Conservation (phyloP, 2,797 vertebrate species). For the Betta splendens region DNA sequence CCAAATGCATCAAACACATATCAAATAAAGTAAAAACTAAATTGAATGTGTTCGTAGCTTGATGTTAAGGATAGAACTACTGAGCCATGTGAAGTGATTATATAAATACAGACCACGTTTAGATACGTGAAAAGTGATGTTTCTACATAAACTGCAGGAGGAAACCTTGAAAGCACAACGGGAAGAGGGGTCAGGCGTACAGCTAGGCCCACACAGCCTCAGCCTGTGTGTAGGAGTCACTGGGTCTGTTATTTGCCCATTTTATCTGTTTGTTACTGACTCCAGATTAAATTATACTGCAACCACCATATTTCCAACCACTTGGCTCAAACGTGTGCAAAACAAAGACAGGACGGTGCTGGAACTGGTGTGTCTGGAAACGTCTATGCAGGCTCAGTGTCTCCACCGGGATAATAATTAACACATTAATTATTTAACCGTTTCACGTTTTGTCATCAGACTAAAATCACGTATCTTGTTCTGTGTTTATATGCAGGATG, state of each 20-base stretch:
- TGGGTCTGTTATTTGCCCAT: constrained; percentile 49
- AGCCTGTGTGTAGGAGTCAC: constrained; percentile 15
- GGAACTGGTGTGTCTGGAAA: too few species aligned
- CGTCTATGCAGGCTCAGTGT: too few species aligned
- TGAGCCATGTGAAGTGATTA: too few species aligned
- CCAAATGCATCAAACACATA: too few species aligned
- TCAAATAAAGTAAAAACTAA: too few species aligned
- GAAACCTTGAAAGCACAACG: constrained; percentile 5
- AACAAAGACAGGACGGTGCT: background rate
- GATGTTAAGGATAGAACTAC: too few species aligned
- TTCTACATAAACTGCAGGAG: background rate
- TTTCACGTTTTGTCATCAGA: too few species aligned
- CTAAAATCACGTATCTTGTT: background rate
- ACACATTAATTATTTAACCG: constrained; percentile 13
- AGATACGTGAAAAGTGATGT: background rate
- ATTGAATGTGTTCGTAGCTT: too few species aligned
- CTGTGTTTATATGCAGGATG: background rate
- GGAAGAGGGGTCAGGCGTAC: constrained; percentile 32
- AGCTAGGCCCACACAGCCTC: too few species aligned
- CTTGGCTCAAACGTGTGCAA: constrained; percentile 12
- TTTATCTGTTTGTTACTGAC: constrained; percentile 52
- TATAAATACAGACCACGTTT: too few species aligned
- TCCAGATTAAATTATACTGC: constrained; percentile 52
- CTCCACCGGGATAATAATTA: too few species aligned
- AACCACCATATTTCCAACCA: constrained; percentile 44